A percentile compares a stretch with the other conserved stretches of the same genome.
Evolutionary conservation across 92 coral and sea anemone species (phyloP).

Genomic region (Diadumene lineata): DNA sequence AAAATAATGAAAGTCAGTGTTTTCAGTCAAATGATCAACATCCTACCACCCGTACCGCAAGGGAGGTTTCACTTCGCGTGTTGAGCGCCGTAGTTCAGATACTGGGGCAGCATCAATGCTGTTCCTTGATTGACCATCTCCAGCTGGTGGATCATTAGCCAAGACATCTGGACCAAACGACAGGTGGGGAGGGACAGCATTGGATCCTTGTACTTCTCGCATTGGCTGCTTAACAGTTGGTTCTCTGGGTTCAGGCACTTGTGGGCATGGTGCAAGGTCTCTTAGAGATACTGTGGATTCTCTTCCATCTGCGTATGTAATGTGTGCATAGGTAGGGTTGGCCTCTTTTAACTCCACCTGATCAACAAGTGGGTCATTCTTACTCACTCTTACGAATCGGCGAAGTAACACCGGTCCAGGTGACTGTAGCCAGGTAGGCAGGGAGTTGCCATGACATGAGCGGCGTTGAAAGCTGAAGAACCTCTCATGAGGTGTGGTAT

Average conservation of each 20-base stretch:
- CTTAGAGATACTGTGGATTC: constrained; percentile 39
- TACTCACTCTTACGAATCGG: constrained; percentile 22
- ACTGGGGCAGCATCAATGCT: not conserved
- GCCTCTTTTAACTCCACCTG: constrained; percentile 37
- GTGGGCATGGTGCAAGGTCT: constrained; percentile 43
- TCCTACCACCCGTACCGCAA: constrained; percentile 1
- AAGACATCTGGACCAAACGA: no score
- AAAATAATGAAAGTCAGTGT: no score
- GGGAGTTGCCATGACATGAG: constrained; percentile 26
- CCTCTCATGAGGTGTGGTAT: constrained; percentile 48
- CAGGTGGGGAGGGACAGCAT: not conserved
- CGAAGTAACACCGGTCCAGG: constrained; percentile 41
- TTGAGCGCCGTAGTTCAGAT: constrained; percentile 5
- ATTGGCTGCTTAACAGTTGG: not conserved
- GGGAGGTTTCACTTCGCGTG: not conserved
- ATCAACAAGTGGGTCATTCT: constrained; percentile 46
- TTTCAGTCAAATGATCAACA: no score
- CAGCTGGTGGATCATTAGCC: not conserved
- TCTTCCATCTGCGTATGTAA: constrained; percentile 42
- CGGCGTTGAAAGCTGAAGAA: constrained; percentile 34
- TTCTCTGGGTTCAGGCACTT: not conserved
- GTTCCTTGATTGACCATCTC: not conserved
- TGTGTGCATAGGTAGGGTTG: constrained; percentile 36
- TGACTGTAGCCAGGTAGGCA: constrained; percentile 23
- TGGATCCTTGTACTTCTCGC: not conserved